A percentile compares a stretch with the other conserved stretches of the same genome.
phyloP scores from a whole-genome alignment of 2,797 vertebrate genomes.

The Percopsis omiscomaycus region DNA sequence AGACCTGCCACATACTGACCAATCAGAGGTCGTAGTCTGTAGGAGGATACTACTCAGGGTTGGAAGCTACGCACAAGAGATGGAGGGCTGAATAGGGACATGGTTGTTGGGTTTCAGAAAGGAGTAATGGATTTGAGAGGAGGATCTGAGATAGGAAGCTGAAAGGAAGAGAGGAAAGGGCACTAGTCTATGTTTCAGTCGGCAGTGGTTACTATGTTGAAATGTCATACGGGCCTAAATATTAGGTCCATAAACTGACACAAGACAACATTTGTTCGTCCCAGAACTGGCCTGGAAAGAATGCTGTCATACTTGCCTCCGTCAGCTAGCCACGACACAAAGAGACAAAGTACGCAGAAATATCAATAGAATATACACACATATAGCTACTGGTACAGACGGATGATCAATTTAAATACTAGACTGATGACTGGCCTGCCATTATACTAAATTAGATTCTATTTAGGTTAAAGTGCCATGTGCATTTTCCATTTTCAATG shows the following conservation, averaged over 20 bases:
- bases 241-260: conserved; percentile 13
- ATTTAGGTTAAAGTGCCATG: conserved; percentile 2
- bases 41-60: no score
- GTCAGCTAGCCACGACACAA: conserved; percentile 73
- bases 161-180: conserved; percentile 5
- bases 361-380: conserved; percentile 52
- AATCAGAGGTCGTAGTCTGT: conserved; percentile 6
- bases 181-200: conserved; percentile 8
- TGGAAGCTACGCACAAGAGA: conserved; percentile 1
- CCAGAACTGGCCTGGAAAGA: conserved; percentile 20
- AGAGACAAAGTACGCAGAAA: conserved; percentile 59
- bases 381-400: conserved; percentile 28
- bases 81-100: conserved; percentile 17
- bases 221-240: conserved; percentile 26
- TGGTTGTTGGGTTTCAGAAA: conserved; percentile 6
- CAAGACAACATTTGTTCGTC: conserved; percentile 40
- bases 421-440: conserved; percentile 14
- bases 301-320: conserved; percentile 74
- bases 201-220: conserved; percentile 26
- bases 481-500: conserved; percentile 2
- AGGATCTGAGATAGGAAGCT: neutral
- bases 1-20: conserved; percentile 4
- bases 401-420: neutral
- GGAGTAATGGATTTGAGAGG: neutral
- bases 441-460: conserved; percentile 9